Conservation (phyloP, 2,888 invertebrate species). For the Notodonta ziczac region DNA sequence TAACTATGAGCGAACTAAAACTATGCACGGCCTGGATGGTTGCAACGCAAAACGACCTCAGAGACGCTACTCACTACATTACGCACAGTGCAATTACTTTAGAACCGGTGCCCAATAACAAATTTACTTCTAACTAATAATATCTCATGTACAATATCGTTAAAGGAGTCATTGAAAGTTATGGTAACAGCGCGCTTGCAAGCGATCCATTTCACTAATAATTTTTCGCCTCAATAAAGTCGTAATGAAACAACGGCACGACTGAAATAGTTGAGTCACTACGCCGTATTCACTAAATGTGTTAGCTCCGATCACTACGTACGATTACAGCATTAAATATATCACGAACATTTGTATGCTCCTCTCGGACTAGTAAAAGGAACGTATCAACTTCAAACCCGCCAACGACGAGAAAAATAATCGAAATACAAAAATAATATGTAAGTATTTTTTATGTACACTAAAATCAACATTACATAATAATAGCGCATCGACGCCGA, state of each 20-base stretch:
- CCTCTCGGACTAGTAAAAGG: constrained; percentile 62
- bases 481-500: constrained; percentile 38
- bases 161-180: constrained; percentile 46
- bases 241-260: not conserved
- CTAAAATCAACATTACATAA: constrained; percentile 40
- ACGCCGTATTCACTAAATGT: not conserved
- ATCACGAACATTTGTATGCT: constrained; percentile 37
- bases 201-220: constrained; percentile 13
- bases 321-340: constrained; percentile 26
- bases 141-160: constrained; percentile 74
- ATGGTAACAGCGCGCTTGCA: constrained; percentile 29
- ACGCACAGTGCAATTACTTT: constrained; percentile 59
- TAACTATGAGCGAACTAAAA: constrained; percentile 69
- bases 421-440: constrained; percentile 40
- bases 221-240: not conserved
- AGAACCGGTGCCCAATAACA: constrained; percentile 54
- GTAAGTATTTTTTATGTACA: constrained; percentile 36
- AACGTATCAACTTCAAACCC: constrained; percentile 48
- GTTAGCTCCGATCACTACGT: constrained; percentile 20
- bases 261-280: not conserved
- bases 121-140: constrained; percentile 64
- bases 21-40: constrained; percentile 48
- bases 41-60: constrained; percentile 58
- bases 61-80: constrained; percentile 44
- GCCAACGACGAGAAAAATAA: constrained; percentile 25